phyloP scores from a whole-genome alignment of 2,888 invertebrate genomes.

The Crematogaster levior region DNA sequence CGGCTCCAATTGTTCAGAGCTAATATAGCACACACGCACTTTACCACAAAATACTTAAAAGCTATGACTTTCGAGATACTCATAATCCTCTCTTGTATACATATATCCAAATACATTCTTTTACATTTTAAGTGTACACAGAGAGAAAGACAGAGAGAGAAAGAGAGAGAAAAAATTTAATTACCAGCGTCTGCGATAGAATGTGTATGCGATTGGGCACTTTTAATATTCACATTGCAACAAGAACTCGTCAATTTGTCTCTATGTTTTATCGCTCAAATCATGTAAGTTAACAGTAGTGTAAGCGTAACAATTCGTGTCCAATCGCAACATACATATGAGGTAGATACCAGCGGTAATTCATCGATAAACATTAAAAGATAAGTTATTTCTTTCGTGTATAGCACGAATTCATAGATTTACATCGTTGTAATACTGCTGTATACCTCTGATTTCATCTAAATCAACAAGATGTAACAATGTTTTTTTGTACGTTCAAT shows the following conservation, averaged over 20 bases:
- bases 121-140: constrained; percentile 61
- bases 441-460: constrained; percentile 18
- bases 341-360: constrained; percentile 30
- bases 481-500: constrained; percentile 28
- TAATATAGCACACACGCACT: constrained; percentile 80
- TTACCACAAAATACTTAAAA: constrained; percentile 75
- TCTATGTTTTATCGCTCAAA: not conserved
- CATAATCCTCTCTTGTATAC: constrained; percentile 67
- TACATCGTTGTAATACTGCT: constrained; percentile 22
- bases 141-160: constrained; percentile 10
- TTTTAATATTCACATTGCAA: constrained; percentile 22
- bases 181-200: constrained; percentile 51
- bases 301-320: constrained; percentile 13
- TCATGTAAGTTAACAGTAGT: not conserved
- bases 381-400: constrained; percentile 31
- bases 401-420: constrained; percentile 35
- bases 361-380: constrained; percentile 45
- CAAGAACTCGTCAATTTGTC: not conserved
- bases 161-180: constrained; percentile 46
- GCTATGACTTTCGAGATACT: constrained; percentile 68
- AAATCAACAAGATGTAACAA: constrained; percentile 16
- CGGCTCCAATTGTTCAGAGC: constrained; percentile 82
- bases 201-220: constrained; percentile 56
- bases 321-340: constrained; percentile 35
- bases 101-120: constrained; percentile 66